Evolutionary conservation across 35 echinoderm and acorn worm species (phyloP).

Genomic region (Anneissia japonica): DNA sequence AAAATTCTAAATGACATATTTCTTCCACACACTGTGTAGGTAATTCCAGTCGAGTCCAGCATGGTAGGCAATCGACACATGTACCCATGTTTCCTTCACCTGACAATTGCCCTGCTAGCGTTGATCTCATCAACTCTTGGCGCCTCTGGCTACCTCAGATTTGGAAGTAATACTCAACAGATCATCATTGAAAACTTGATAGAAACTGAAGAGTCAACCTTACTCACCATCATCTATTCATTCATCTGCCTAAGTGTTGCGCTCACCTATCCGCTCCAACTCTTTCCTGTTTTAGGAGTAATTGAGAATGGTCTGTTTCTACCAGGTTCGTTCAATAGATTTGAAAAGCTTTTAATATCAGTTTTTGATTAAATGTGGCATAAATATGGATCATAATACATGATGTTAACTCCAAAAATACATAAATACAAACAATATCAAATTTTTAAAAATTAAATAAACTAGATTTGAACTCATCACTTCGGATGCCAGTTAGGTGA

Average conservation of each 20-base stretch:
- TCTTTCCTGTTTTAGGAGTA: conserved; percentile 77
- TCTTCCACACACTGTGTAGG: conserved; percentile 18
- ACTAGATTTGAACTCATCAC: too few species aligned
- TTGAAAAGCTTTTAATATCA: too few species aligned
- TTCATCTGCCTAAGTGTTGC: conserved; percentile 55
- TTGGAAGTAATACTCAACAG: conserved; percentile 51
- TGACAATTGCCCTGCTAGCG: conserved; percentile 58
- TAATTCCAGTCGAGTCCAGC: conserved; percentile 93
- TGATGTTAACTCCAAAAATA: too few species aligned
- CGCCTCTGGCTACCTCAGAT: conserved; percentile 67
- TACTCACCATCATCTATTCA: conserved; percentile 34
- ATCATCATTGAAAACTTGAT: conserved; percentile 73
- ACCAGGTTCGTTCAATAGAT: conserved; percentile 33
- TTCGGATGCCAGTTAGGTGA: too few species aligned
- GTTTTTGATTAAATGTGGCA: too few species aligned
- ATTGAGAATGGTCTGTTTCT: conserved; percentile 57
- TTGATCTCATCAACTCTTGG: conserved; percentile 57
- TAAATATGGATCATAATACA: too few species aligned
- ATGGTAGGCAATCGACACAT: conserved; percentile 65
- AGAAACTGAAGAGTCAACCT: not conserved
- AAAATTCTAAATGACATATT: not conserved
- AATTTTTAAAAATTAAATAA: too few species aligned
- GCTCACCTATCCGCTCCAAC: conserved; percentile 79
- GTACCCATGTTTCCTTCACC: conserved; percentile 70
- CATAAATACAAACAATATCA: too few species aligned